phyloP scores from a whole-genome alignment of 2,888 invertebrate species.

The Diaperis boleti region DNA sequence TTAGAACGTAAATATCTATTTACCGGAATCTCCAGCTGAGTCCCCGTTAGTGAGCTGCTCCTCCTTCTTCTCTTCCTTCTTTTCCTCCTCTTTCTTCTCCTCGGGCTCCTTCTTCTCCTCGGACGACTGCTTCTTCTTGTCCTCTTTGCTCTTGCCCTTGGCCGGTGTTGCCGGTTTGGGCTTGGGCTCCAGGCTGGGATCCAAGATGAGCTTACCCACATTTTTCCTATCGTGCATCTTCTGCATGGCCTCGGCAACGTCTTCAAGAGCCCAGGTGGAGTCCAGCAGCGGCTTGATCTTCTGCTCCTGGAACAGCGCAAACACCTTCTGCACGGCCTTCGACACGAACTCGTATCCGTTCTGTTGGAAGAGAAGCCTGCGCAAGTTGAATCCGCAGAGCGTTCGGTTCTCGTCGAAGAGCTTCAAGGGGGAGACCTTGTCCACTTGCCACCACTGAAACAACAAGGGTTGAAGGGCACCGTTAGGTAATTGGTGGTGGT shows the following conservation, averaged over 20 bases:
- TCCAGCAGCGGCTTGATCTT: slow-evolving; percentile 87
- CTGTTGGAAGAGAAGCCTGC: slow-evolving; percentile 85
- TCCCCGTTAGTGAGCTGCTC: slow-evolving; percentile 68
- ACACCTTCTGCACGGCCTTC: slow-evolving; percentile 78
- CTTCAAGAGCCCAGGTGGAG: slow-evolving; percentile 89
- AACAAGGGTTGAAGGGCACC: slow-evolving; percentile 8
- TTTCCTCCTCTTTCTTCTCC: slow-evolving; percentile 69
- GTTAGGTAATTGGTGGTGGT: slow-evolving; percentile 65
- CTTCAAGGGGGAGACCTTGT: slow-evolving; percentile 90
- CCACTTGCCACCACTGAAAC: slow-evolving; percentile 91
- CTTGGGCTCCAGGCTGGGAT: slow-evolving; percentile 83
- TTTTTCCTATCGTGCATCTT: slow-evolving; percentile 94
- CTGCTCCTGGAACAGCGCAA: slow-evolving; percentile 80
- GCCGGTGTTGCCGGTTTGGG: slow-evolving; percentile 84
- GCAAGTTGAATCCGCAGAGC: slow-evolving; percentile 84
- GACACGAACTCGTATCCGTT: slow-evolving; percentile 79
- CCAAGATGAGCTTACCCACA: slow-evolving; percentile 87
- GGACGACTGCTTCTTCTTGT: slow-evolving; percentile 78
- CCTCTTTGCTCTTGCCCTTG: slow-evolving; percentile 79
- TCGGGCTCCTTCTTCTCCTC: slow-evolving; percentile 68
- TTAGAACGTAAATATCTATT: slow-evolving; percentile 13
- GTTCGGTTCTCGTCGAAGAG: slow-evolving; percentile 91
- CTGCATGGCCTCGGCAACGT: slow-evolving; percentile 91
- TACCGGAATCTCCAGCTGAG: slow-evolving; percentile 68
- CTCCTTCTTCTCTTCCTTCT: slow-evolving; percentile 57